Evolutionary conservation across 2,888 invertebrate species (phyloP).

Genomic region (Polyploca ridens): DNA sequence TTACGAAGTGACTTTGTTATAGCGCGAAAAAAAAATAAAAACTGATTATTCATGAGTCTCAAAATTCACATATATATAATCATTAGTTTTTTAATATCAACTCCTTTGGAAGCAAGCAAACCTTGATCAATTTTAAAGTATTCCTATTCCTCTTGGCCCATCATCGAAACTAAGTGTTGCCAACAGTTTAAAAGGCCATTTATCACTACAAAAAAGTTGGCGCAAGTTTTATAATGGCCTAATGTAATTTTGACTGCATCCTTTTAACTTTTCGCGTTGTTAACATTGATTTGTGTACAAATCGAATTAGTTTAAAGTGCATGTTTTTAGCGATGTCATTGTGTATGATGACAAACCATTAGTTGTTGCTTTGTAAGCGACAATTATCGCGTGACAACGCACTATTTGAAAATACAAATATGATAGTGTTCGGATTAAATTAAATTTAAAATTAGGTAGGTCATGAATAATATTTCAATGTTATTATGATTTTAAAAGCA

Average conservation of each 20-base stretch:
- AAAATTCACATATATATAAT: not conserved
- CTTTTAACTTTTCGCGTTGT: conserved; percentile 67
- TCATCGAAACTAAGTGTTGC: conserved; percentile 53
- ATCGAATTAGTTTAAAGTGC: conserved; percentile 60
- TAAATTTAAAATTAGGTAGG: not conserved
- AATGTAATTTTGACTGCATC: conserved; percentile 68
- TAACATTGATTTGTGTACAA: conserved; percentile 39
- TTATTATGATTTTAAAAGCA: too few relatives aligned
- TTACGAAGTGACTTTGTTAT: not conserved
- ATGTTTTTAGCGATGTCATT: conserved; percentile 14
- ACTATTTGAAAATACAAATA: not conserved
- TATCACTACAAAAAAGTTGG: conserved; percentile 64
- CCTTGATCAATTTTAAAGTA: conserved; percentile 12
- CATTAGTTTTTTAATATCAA: not conserved
- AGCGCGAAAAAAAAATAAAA: not conserved
- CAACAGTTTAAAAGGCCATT: conserved; percentile 78
- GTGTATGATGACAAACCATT: not conserved
- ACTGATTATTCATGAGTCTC: too few relatives aligned
- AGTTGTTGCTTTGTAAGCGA: not conserved
- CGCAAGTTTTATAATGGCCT: conserved; percentile 64
- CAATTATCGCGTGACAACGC: not conserved
- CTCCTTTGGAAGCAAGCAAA: not conserved
- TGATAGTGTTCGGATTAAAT: not conserved
- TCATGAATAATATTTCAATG: too few relatives aligned
- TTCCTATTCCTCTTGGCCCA: conserved; percentile 40